Evolutionary conservation across 2,113 vertebrate species (phyloP).

Genomic region (Sander lucioperca): DNA sequence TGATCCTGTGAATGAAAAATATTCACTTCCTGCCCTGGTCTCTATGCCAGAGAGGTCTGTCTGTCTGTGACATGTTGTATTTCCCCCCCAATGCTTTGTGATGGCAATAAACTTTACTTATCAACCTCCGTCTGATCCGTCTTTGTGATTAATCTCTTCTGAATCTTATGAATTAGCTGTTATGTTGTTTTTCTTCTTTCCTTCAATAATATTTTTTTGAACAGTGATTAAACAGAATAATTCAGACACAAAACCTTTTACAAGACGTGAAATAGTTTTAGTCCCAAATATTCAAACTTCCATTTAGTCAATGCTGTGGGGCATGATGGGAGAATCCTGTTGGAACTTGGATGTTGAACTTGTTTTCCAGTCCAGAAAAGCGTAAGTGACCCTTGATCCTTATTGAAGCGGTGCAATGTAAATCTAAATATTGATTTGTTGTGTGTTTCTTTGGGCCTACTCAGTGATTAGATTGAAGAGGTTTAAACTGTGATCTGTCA

Average conservation of each 20-base stretch:
- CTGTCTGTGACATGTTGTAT: conserved; percentile 28
- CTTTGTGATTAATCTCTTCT: conserved; percentile 24
- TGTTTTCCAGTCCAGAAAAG: background rate
- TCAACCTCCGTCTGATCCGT: conserved; percentile 59
- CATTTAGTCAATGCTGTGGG: background rate
- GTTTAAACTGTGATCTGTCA: no score
- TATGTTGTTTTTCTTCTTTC: background rate
- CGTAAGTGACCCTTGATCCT: background rate
- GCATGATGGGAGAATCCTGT: no score
- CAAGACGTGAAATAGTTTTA: no score
- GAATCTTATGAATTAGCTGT: no score
- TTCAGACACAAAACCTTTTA: no score
- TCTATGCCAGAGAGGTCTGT: conserved; percentile 16
- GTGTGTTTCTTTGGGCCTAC: no score
- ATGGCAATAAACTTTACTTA: conserved; percentile 80
- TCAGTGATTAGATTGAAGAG: no score
- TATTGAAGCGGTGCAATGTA: background rate
- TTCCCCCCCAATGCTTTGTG: conserved; percentile 64
- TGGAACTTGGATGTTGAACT: no score
- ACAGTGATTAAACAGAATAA: no score
- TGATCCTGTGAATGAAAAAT: background rate
- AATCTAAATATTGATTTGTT: background rate
- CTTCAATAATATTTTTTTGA: no score
- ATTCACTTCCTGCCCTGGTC: conserved; percentile 39
- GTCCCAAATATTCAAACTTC: no score